These are phyloP conservation scores for Phallusia fumigata DNA, from an alignment of 23 tunicate species.

Conservation along the genomic window DNA sequence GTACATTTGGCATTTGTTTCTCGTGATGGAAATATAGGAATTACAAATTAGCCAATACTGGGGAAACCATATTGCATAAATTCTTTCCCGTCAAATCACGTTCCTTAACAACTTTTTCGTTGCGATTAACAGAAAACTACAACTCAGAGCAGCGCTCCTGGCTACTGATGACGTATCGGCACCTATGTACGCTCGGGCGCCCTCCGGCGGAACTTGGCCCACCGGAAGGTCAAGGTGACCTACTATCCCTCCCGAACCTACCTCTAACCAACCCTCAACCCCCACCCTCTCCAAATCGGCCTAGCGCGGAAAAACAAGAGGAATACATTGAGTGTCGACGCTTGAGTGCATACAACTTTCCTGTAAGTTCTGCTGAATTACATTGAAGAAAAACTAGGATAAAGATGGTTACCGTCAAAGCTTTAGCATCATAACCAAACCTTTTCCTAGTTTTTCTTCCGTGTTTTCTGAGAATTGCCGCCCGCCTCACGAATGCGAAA, in stretches of 20 bases:
- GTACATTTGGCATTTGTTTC: too few species aligned
- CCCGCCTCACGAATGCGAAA: too few species aligned
- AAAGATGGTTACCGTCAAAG: too few species aligned
- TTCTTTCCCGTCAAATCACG: too few species aligned
- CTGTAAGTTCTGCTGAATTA: conserved; percentile 44
- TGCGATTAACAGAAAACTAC: conserved; percentile 33
- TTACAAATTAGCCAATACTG: too few species aligned
- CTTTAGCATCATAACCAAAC: too few species aligned
- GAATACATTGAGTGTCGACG: conserved; percentile 57
- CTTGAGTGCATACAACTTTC: conserved; percentile 64
- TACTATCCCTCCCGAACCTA: not conserved
- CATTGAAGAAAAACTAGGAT: too few species aligned
- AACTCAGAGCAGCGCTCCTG: conserved; percentile 56
- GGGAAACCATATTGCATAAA: too few species aligned
- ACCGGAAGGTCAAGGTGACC: conserved; percentile 28
- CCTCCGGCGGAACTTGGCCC: conserved; percentile 18
- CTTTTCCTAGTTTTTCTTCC: too few species aligned
- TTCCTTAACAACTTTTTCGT: not conserved
- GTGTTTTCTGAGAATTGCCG: too few species aligned
- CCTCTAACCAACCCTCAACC: not conserved
- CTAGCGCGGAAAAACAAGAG: conserved; percentile 33
- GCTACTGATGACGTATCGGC: conserved; percentile 45
- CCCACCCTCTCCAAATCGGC: conserved; percentile 5
- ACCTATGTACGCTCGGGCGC: conserved; percentile 60
- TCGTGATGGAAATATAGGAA: too few species aligned